phyloP scores from a whole-genome alignment of 2,888 invertebrate genomes.

The Coenonympha glycerion region DNA sequence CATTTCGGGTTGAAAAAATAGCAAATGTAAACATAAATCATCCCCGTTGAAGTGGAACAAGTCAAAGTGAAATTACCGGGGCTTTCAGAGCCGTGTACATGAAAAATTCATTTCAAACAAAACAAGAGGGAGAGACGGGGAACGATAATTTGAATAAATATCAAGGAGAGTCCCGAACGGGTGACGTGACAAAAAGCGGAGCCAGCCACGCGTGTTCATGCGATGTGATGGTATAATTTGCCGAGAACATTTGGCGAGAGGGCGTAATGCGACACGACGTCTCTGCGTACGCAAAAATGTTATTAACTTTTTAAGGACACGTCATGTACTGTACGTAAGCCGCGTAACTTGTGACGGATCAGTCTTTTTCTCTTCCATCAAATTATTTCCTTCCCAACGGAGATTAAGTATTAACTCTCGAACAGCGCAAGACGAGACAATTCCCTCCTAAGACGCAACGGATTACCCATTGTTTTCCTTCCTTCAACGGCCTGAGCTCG shows the following conservation, averaged over 20 bases:
- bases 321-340: constrained; percentile 34
- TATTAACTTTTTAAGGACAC: constrained; percentile 62
- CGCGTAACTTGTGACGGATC: constrained; percentile 42
- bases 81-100: constrained; percentile 66
- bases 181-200: constrained; percentile 66
- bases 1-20: too few species aligned
- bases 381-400: constrained; percentile 34
- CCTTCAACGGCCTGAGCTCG: constrained; percentile 37
- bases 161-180: constrained; percentile 50
- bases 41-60: constrained; percentile 56
- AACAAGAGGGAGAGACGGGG: constrained; percentile 68
- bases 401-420: constrained; percentile 28
- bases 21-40: constrained; percentile 50
- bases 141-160: constrained; percentile 75
- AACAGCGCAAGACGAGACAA: constrained; percentile 22
- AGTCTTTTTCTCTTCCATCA: constrained; percentile 32
- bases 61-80: constrained; percentile 72
- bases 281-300: constrained; percentile 57
- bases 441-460: constrained; percentile 28
- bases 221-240: constrained; percentile 70
- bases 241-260: constrained; percentile 47
- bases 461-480: constrained; percentile 52
- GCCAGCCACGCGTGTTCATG: constrained; percentile 64
- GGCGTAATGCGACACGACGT: constrained; percentile 54
- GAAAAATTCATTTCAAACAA: constrained; percentile 72